These are phyloP conservation scores for Ceratina australensis DNA, from an alignment of 1,140 invertebrate genomes.

Conservation along the genomic window DNA sequence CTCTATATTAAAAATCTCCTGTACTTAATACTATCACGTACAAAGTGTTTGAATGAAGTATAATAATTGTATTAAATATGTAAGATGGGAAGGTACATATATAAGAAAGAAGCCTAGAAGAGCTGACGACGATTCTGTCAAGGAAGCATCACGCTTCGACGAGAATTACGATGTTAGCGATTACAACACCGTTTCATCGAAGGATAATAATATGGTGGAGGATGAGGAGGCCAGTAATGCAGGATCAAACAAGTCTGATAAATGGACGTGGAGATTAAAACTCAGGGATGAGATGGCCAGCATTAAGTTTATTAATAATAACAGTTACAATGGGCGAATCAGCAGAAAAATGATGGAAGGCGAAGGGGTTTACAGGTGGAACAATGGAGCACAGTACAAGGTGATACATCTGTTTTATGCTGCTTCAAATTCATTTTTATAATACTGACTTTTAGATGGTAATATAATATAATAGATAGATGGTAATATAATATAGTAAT, in stretches of 20 bases:
- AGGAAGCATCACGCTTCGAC: background rate
- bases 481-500: no score
- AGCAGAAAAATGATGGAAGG: slow-evolving; percentile 80
- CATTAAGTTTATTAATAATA: slow-evolving; percentile 77
- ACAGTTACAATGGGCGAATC: slow-evolving; percentile 76
- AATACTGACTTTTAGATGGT: no score
- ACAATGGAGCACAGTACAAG: slow-evolving; percentile 73
- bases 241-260: background rate
- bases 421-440: no score
- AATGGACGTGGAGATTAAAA: slow-evolving; percentile 45
- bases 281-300: slow-evolving; percentile 66
- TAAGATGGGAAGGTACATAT: slow-evolving; percentile 49
- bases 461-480: no score
- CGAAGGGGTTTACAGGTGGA: slow-evolving; percentile 80
- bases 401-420: no score
- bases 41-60: no score
- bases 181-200: background rate
- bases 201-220: background rate
- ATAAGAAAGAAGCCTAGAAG: slow-evolving; percentile 30
- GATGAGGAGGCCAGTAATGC: background rate
- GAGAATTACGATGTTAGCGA: background rate
- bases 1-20: no score
- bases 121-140: background rate
- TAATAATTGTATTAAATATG: background rate
- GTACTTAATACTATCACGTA: no score